Evolutionary conservation across 1,140 invertebrate genomes (phyloP).

Genomic region (Cydia strobilella): DNA sequence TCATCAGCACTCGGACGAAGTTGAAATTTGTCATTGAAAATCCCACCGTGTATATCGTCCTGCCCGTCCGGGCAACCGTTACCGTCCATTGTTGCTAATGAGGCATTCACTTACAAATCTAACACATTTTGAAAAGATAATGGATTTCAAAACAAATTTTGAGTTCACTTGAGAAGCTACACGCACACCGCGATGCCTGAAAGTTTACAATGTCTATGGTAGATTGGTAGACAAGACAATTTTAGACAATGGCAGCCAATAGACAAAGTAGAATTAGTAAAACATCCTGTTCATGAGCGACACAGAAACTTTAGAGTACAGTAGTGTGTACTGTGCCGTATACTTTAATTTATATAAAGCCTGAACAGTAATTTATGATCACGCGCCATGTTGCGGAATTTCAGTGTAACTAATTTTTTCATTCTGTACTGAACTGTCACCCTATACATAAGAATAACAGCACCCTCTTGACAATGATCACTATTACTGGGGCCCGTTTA

Average conservation of each 20-base stretch:
- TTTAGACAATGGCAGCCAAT: conserved; percentile 4
- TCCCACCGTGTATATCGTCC: conserved; percentile 28
- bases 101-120: not conserved
- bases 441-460: too few relatives aligned
- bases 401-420: too few relatives aligned
- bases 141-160: conserved; percentile 20
- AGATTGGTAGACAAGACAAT: too few relatives aligned
- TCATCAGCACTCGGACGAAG: conserved; percentile 31
- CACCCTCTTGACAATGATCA: too few relatives aligned
- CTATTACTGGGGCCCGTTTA: too few relatives aligned
- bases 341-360: too few relatives aligned
- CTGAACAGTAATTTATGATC: too few relatives aligned
- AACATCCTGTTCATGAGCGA: not conserved
- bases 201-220: conserved; percentile 19
- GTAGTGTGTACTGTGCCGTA: not conserved
- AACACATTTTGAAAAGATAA: conserved; percentile 9
- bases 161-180: not conserved
- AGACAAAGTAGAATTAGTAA: conserved; percentile 14
- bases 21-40: conserved; percentile 24
- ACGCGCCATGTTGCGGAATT: too few relatives aligned
- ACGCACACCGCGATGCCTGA: conserved; percentile 22
- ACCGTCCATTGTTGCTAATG: conserved; percentile 7
- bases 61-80: conserved; percentile 9
- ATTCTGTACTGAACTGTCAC: too few relatives aligned
- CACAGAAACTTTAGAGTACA: not conserved